Evolutionary conservation across 2,113 vertebrate genomes (phyloP).

Genomic region (Platichthys flesus): DNA sequence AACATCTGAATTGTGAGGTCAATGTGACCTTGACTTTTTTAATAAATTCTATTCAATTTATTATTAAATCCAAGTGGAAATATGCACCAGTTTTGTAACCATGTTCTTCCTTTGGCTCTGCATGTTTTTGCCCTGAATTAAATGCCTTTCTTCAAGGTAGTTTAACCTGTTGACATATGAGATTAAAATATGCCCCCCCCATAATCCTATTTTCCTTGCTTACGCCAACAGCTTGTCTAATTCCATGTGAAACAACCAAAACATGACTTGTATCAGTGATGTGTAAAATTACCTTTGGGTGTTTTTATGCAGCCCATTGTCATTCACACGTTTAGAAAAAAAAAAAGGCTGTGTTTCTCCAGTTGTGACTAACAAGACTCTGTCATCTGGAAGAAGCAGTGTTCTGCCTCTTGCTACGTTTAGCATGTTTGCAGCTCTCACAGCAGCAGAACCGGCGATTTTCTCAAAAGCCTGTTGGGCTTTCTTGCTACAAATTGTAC

Average conservation of each 20-base stretch:
- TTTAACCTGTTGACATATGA: constrained; percentile 65
- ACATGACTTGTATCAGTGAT: constrained; percentile 59
- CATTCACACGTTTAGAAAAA: constrained; percentile 14
- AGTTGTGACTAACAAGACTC: constrained; percentile 28
- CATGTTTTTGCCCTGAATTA: constrained; percentile 36
- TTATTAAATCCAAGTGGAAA: not conserved
- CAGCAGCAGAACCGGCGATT: not conserved
- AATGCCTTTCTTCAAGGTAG: constrained; percentile 39
- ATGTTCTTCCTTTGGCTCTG: constrained; percentile 43
- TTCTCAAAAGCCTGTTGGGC: not conserved
- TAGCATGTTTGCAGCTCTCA: constrained; percentile 3
- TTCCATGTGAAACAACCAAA: constrained; percentile 53
- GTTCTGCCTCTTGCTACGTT: constrained; percentile 11
- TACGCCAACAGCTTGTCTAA: constrained; percentile 55
- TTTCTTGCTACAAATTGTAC: not conserved
- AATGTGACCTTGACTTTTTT: not conserved
- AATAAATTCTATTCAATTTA: not conserved
- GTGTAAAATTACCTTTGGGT: constrained; percentile 59
- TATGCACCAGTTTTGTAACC: not conserved
- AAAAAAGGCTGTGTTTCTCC: constrained; percentile 18
- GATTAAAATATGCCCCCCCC: constrained; percentile 64
- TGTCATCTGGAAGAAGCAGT: constrained; percentile 11
- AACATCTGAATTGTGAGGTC: not conserved
- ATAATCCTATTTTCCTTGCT: constrained; percentile 67
- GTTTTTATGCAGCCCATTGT: constrained; percentile 39